phyloP scores from a whole-genome alignment of 2,888 invertebrate genomes.

The Muschampia staudingeri region DNA sequence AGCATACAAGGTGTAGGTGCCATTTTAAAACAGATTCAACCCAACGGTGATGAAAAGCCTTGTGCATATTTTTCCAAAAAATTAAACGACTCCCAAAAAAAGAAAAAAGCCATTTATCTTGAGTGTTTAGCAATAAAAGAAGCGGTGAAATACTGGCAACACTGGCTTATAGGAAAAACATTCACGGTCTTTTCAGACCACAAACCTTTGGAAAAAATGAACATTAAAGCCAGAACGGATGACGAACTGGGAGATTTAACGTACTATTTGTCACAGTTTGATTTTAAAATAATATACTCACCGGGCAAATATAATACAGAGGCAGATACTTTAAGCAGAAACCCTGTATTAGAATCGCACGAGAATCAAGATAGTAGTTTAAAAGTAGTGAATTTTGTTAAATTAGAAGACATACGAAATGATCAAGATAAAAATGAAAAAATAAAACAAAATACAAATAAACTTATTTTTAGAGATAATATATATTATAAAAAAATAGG shows the following conservation, averaged over 20 bases:
- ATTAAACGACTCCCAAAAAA: background rate
- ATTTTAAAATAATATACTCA: background rate
- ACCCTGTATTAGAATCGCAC: background rate
- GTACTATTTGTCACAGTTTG: background rate
- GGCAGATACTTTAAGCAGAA: background rate
- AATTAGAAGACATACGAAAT: background rate
- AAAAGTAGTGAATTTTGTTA: background rate
- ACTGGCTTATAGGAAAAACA: background rate
- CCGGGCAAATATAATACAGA: background rate
- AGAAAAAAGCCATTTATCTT: background rate
- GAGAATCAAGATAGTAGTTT: background rate
- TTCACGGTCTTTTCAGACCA: background rate
- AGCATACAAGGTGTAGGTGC: background rate
- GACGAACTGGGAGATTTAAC: background rate
- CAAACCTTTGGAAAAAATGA: background rate
- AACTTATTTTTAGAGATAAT: background rate
- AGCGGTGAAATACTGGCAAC: background rate
- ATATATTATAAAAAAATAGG: background rate
- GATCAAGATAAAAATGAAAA: background rate
- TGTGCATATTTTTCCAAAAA: background rate
- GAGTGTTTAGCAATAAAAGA: slow-evolving; percentile 10
- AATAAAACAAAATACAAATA: background rate
- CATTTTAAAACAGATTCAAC: background rate
- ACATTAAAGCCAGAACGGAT: background rate
- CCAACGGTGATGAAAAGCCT: background rate